A percentile compares a stretch with the other conserved stretches of the same genome.
These are phyloP conservation scores for Heloderma charlesbogerti DNA, from an alignment of 2,113 vertebrate species.

Conservation along the genomic window DNA sequence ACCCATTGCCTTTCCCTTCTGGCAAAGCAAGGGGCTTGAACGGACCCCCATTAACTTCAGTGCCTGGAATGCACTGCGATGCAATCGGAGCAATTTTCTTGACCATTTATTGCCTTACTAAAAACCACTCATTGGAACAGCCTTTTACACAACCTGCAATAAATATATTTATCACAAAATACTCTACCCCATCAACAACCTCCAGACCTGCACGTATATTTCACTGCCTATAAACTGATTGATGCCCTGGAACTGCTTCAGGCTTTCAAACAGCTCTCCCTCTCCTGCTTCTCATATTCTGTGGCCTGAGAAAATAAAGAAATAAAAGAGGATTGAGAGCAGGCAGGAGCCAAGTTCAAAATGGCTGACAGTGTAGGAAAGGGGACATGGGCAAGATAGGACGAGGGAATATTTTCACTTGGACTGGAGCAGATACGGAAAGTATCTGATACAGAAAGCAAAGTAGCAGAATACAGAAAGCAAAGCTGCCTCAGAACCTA, in stretches of 20 bases:
- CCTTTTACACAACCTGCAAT: conserved; percentile 24
- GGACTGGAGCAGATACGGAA: rapidly evolving
- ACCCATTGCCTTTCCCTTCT: rapidly evolving
- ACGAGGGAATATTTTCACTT: too few species aligned
- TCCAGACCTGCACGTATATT: conserved; percentile 29
- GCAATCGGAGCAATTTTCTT: conserved; percentile 19
- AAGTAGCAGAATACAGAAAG: too few species aligned
- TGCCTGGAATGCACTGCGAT: background rate
- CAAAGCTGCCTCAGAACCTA: background rate
- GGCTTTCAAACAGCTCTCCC: conserved; percentile 2
- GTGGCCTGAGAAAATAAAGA: background rate
- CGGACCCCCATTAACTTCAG: background rate
- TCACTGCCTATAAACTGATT: conserved; percentile 30
- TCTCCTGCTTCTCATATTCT: background rate
- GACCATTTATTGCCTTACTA: conserved; percentile 48
- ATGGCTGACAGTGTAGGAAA: background rate
- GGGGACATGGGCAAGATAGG: too few species aligned
- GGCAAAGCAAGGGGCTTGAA: rapidly evolving
- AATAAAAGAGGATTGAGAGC: background rate
- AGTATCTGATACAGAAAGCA: too few species aligned
- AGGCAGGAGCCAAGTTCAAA: background rate
- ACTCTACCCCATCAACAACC: conserved; percentile 15
- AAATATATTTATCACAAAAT: conserved; percentile 45
- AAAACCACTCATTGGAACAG: conserved; percentile 28
- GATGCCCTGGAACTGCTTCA: conserved; percentile 13